Evolutionary conservation across 2,113 vertebrate species (phyloP).

Genomic region (Myodes glareolus): DNA sequence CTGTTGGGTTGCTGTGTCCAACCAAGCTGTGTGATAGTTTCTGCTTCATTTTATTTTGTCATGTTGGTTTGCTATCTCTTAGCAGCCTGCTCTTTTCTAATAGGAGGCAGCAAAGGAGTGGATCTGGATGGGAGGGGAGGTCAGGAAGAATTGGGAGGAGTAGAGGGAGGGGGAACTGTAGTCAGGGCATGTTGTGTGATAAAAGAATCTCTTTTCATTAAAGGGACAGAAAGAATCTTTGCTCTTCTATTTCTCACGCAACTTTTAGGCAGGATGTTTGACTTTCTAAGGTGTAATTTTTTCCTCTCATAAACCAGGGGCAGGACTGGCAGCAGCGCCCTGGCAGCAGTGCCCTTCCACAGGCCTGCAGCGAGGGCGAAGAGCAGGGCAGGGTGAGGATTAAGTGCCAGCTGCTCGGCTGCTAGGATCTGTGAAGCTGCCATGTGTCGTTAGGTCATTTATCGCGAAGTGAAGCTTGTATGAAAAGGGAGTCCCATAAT

Average conservation of each 20-base stretch:
- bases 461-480: neutral
- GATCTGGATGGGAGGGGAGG: neutral
- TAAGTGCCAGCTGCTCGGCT: neutral
- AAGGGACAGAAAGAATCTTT: neutral
- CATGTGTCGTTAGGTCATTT: conserved; percentile 7
- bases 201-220: neutral
- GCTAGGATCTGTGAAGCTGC: conserved; percentile 11
- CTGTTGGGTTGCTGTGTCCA: neutral
- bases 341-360: too few relatives aligned
- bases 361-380: neutral
- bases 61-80: neutral
- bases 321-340: conserved; percentile 1
- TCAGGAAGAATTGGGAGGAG: neutral
- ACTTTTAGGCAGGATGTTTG: neutral
- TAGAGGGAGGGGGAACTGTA: too few relatives aligned
- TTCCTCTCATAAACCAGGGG: neutral
- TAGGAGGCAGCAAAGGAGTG: too few relatives aligned
- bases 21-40: neutral
- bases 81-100: neutral
- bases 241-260: neutral
- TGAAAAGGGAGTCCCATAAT: conserved; percentile 32
- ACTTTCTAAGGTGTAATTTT: conserved; percentile 24
- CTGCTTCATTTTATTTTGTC: neutral
- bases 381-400: neutral
- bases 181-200: neutral